These are phyloP conservation scores for Delphinus delphis DNA, from an alignment of 2,113 vertebrate genomes.

Conservation along the genomic window DNA sequence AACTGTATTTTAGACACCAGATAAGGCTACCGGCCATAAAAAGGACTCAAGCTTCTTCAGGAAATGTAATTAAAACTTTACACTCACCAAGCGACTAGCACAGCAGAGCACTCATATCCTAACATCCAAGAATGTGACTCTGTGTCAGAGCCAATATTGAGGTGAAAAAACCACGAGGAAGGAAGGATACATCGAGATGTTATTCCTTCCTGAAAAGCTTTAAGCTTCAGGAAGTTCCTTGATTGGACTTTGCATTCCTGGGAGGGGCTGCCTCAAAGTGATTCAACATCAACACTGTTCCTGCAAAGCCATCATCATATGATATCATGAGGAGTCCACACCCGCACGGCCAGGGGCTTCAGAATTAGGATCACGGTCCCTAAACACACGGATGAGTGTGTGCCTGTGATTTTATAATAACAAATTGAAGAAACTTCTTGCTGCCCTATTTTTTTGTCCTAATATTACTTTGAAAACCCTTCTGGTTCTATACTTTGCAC, in stretches of 20 bases:
- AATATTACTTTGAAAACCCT: background rate
- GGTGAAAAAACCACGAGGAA: constrained; percentile 16
- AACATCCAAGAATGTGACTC: background rate
- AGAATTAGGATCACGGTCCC: background rate
- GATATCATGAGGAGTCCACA: background rate
- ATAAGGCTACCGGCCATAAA: background rate
- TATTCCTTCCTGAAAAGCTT: constrained; percentile 45
- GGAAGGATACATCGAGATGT: constrained; percentile 5
- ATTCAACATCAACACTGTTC: constrained; percentile 16
- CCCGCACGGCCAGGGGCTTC: background rate
- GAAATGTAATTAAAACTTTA: constrained; percentile 15
- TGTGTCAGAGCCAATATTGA: background rate
- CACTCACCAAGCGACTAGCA: background rate
- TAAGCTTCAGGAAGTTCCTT: constrained; percentile 49
- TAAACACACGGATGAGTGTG: too few species aligned
- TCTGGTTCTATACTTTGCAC: background rate
- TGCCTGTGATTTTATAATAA: background rate
- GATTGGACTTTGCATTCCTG: constrained; percentile 38
- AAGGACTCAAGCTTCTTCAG: background rate
- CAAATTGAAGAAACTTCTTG: background rate
- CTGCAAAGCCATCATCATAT: background rate
- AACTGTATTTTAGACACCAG: background rate
- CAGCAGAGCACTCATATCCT: background rate
- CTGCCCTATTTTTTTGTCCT: background rate
- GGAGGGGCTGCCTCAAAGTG: background rate